A percentile compares a stretch with the other conserved stretches of the same genome.
phyloP scores from a whole-genome alignment of 2,113 vertebrate species.

The Cryptotis parvus region DNA sequence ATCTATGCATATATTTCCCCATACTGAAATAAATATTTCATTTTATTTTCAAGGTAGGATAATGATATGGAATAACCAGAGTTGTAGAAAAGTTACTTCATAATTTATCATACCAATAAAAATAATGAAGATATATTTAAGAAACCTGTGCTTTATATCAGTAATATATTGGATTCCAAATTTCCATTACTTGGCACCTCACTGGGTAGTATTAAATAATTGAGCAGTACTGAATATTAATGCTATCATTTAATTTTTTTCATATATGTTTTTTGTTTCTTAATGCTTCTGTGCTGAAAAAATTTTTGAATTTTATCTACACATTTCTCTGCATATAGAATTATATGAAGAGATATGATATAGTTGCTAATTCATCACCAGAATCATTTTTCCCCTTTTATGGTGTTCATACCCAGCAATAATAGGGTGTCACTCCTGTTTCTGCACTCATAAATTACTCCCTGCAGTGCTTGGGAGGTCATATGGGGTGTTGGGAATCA shows the following conservation, averaged over 20 bases:
- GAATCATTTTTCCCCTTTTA: too few species aligned
- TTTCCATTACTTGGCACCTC: not conserved
- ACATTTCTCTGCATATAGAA: constrained; percentile 11
- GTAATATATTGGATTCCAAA: constrained; percentile 37
- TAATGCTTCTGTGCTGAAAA: not conserved
- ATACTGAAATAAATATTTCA: constrained; percentile 17
- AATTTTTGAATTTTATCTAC: not conserved
- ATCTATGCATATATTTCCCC: not conserved
- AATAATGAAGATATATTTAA: not conserved
- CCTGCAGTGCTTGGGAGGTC: too few species aligned
- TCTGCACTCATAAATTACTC: too few species aligned
- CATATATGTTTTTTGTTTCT: not conserved
- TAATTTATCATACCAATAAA: constrained; percentile 39
- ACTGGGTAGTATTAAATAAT: constrained; percentile 53
- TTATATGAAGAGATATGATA: too few species aligned
- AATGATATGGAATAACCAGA: not conserved
- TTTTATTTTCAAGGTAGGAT: constrained; percentile 14
- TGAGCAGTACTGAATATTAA: not conserved
- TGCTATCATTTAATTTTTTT: not conserved
- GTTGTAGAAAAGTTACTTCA: constrained; percentile 26
- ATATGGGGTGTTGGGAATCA: too few species aligned
- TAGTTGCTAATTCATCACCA: not conserved
- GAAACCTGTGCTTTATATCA: constrained; percentile 20
- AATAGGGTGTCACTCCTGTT: too few species aligned
- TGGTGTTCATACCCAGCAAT: too few species aligned